A percentile compares a stretch with the other conserved stretches of the same genome.
These are phyloP conservation scores for Platanista minor DNA, from an alignment of 2,113 vertebrate species.

Conservation along the genomic window DNA sequence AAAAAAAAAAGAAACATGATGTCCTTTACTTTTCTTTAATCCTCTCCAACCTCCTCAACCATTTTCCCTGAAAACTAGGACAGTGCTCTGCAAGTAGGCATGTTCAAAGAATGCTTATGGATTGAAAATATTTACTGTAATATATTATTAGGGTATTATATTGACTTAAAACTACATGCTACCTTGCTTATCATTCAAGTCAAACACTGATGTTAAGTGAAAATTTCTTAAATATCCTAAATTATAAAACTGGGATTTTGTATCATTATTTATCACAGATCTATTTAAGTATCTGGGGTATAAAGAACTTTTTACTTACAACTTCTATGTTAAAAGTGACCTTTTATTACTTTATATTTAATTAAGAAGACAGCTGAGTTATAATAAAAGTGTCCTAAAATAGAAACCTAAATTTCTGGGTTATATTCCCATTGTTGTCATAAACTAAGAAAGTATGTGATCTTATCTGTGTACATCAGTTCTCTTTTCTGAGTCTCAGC, in stretches of 20 bases:
- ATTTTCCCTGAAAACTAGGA: background rate
- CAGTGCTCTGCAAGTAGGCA: background rate
- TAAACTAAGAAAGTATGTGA: background rate
- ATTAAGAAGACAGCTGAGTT: conserved; percentile 36
- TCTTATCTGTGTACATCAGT: background rate
- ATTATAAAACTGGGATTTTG: background rate
- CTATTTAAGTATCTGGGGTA: conserved; percentile 10
- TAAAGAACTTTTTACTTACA: conserved; percentile 2
- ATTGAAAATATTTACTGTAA: background rate
- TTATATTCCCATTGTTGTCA: background rate
- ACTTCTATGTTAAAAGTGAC: conserved; percentile 56
- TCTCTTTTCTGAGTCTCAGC: background rate
- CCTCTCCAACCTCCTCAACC: background rate
- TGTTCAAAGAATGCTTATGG: background rate
- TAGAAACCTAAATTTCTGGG: background rate
- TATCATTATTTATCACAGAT: background rate
- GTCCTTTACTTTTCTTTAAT: background rate
- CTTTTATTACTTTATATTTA: conserved; percentile 58
- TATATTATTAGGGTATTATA: background rate
- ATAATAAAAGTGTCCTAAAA: conserved; percentile 29
- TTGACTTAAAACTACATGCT: background rate
- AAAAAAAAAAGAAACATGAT: background rate
- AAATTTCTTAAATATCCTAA: background rate
- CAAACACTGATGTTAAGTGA: background rate
- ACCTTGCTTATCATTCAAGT: background rate